These are phyloP conservation scores for Crotalus helleri DNA, from an alignment of 2,113 vertebrate species.

Conservation along the genomic window DNA sequence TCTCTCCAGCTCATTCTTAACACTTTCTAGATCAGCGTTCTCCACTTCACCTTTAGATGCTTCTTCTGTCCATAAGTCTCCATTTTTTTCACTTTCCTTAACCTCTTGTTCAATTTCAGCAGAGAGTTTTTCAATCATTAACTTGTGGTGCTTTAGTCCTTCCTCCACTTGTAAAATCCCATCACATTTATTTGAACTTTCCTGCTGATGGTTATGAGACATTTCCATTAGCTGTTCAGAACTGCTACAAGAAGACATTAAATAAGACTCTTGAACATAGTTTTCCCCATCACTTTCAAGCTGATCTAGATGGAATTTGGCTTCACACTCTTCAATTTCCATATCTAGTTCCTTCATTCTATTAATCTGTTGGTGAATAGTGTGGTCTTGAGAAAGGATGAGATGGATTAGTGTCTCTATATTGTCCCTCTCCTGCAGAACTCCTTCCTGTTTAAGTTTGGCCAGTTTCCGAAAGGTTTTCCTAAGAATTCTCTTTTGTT, in stretches of 20 bases:
- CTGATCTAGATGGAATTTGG: slow-evolving; percentile 66
- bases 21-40: slow-evolving; percentile 66
- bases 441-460: slow-evolving; percentile 81
- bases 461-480: slow-evolving; percentile 93
- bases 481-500: slow-evolving; percentile 89
- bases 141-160: slow-evolving; percentile 75
- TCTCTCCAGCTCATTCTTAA: slow-evolving; percentile 78
- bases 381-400: slow-evolving; percentile 90
- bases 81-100: slow-evolving; percentile 42
- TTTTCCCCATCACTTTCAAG: slow-evolving; percentile 69
- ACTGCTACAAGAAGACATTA: slow-evolving; percentile 54
- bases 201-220: slow-evolving; percentile 59
- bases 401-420: slow-evolving; percentile 86
- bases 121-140: slow-evolving; percentile 81
- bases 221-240: slow-evolving; percentile 45
- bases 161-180: slow-evolving; percentile 79
- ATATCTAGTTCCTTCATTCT: slow-evolving; percentile 84
- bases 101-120: slow-evolving; percentile 85
- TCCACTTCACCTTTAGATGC: slow-evolving; percentile 57
- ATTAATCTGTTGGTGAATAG: slow-evolving; percentile 88
- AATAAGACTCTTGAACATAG: slow-evolving; percentile 69
- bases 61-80: slow-evolving; percentile 13
- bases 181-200: slow-evolving; percentile 71
- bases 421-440: slow-evolving; percentile 73
- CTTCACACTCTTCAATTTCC: slow-evolving; percentile 81